These are phyloP conservation scores for Oplegnathus fasciatus DNA, from an alignment of 2,113 vertebrate genomes.

Conservation along the genomic window DNA sequence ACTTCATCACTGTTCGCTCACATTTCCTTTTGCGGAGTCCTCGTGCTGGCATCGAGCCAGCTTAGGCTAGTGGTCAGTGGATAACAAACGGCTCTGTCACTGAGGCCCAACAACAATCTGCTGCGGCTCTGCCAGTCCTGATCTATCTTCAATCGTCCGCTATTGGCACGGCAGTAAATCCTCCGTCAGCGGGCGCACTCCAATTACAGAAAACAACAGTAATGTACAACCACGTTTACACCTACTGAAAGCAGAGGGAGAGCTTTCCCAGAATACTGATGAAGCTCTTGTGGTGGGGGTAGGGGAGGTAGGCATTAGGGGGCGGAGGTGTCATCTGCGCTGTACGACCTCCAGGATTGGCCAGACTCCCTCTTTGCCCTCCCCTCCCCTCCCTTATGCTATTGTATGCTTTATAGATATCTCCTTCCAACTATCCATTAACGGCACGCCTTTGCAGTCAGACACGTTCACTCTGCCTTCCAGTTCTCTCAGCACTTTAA, in stretches of 20 bases:
- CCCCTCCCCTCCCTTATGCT: not conserved
- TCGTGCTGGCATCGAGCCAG: not conserved
- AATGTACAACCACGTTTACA: slow-evolving; percentile 67
- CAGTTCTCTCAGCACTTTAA: slow-evolving; percentile 55
- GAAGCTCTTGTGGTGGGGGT: not conserved
- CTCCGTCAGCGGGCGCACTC: slow-evolving; percentile 43
- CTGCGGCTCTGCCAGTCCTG: slow-evolving; percentile 31
- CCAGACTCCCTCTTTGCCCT: not conserved
- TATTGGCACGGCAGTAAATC: slow-evolving; percentile 67
- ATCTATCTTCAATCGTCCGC: slow-evolving; percentile 60
- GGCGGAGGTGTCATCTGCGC: not conserved
- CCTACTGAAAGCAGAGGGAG: slow-evolving; percentile 35
- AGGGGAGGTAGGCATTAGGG: not conserved
- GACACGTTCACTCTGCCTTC: slow-evolving; percentile 10
- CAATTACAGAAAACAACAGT: slow-evolving; percentile 70
- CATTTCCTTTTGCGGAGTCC: slow-evolving; percentile 3
- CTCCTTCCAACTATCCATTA: slow-evolving; percentile 52
- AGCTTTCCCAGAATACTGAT: slow-evolving; percentile 51
- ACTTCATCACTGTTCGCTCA: slow-evolving; percentile 36
- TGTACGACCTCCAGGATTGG: slow-evolving; percentile 34
- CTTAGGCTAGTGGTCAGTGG: slow-evolving; percentile 47
- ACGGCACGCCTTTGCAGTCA: not conserved
- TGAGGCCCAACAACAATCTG: slow-evolving; percentile 39
- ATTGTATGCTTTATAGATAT: slow-evolving; percentile 40
- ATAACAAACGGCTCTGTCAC: slow-evolving; percentile 65